phyloP scores from a whole-genome alignment of 2,797 vertebrate species.

The Menidia menidia region DNA sequence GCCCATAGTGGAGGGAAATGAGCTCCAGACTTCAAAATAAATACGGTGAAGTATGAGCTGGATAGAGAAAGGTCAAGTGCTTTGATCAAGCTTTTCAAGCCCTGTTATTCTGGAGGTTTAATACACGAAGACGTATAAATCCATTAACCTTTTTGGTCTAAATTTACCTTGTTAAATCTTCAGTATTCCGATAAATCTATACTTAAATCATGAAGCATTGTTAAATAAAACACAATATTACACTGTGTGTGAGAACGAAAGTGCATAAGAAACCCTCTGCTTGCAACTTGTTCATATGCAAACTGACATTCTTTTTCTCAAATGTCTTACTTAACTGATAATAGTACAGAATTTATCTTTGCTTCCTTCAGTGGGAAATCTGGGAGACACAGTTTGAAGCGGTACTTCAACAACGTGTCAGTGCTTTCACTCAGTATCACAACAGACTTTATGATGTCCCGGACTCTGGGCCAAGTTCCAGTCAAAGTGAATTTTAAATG shows the following conservation, averaged over 20 bases:
- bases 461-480: constrained; percentile 40
- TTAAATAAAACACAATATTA: constrained; percentile 33
- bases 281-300: not conserved
- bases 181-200: too few relatives aligned
- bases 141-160: too few relatives aligned
- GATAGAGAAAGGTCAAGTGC: too few relatives aligned
- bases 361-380: constrained; percentile 10
- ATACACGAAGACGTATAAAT: too few relatives aligned
- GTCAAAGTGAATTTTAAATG: constrained; percentile 63
- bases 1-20: too few relatives aligned
- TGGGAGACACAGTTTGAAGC: constrained; percentile 27
- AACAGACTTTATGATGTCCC: constrained; percentile 39
- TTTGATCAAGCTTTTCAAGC: too few relatives aligned
- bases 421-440: constrained; percentile 31
- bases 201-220: too few relatives aligned
- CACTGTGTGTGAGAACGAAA: constrained; percentile 33
- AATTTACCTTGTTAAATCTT: too few relatives aligned
- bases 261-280: constrained; percentile 53
- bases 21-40: too few relatives aligned
- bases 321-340: constrained; percentile 6
- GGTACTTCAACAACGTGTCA: constrained; percentile 24
- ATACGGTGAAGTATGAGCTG: too few relatives aligned
- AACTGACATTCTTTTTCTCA: constrained; percentile 19
- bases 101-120: too few relatives aligned
- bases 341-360: constrained; percentile 28